These are phyloP conservation scores for Euzetes globulus DNA, from an alignment of 2,888 invertebrate species.

Conservation along the genomic window DNA sequence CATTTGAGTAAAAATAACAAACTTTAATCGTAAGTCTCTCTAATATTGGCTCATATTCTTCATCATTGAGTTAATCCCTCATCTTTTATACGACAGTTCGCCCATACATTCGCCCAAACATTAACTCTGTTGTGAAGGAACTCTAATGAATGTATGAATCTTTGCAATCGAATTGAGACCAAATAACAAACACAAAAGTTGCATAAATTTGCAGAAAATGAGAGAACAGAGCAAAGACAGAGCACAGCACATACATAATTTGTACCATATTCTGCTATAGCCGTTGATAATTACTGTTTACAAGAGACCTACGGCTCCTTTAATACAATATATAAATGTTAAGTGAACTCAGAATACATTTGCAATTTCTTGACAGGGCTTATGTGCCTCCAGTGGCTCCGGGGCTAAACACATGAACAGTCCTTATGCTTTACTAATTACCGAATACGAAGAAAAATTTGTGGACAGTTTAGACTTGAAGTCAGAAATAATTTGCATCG, in stretches of 20 bases:
- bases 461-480: conserved; percentile 1
- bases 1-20: conserved; percentile 24
- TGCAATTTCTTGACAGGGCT: conserved; percentile 25
- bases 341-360: conserved; percentile 27
- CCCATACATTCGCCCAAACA: neutral
- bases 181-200: conserved; percentile 27
- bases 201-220: conserved; percentile 25
- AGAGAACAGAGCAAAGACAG: neutral
- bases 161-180: conserved; percentile 18
- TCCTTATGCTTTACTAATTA: conserved; percentile 31
- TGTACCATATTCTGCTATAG: conserved; percentile 20
- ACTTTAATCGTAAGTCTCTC: conserved; percentile 20
- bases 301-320: conserved; percentile 28
- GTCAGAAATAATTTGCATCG: conserved; percentile 1
- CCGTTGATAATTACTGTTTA: conserved; percentile 28
- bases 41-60: conserved; percentile 21
- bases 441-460: conserved; percentile 6
- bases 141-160: conserved; percentile 25
- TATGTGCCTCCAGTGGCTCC: conserved; percentile 17
- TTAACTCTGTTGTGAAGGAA: neutral
- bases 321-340: conserved; percentile 23
- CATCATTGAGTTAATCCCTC: conserved; percentile 10
- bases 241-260: conserved; percentile 17
- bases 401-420: conserved; percentile 12
- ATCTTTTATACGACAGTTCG: conserved; percentile 9